A percentile compares a stretch with the other conserved stretches of the same genome.
Conservation (phyloP, 2,888 invertebrate genomes). For the Caenorhabditis sulstoni region DNA sequence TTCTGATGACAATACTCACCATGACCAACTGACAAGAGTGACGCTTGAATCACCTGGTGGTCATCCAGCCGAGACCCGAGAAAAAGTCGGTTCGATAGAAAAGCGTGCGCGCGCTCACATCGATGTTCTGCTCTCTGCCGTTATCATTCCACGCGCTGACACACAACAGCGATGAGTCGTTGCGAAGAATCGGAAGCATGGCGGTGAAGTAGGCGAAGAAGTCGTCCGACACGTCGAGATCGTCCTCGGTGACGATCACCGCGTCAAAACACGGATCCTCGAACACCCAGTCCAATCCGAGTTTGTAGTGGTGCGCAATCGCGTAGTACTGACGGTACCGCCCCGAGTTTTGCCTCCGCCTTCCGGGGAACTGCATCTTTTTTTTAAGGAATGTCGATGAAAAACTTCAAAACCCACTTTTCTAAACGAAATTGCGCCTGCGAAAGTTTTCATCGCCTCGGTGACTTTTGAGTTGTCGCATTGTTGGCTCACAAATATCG, state of each 20-base stretch:
- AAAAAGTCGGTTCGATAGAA: constrained; percentile 14
- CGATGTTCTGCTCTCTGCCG: constrained; percentile 1
- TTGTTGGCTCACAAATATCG: constrained; percentile 96
- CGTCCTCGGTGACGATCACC: constrained; percentile 5
- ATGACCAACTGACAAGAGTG: too few relatives aligned
- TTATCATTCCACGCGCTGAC: constrained; percentile 15
- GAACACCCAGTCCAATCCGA: constrained; percentile 9
- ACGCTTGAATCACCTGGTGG: background rate
- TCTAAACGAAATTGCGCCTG: constrained; percentile 81
- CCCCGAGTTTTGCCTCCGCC: too few relatives aligned
- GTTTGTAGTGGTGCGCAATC: constrained; percentile 3
- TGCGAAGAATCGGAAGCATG: constrained; percentile 1
- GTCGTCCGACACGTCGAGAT: constrained; percentile 5
- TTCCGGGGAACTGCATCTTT: background rate
- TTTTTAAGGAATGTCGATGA: background rate
- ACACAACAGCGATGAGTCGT: constrained; percentile 5
- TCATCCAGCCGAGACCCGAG: constrained; percentile 15
- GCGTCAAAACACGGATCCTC: background rate
- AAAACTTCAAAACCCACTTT: background rate
- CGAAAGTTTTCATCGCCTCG: constrained; percentile 88
- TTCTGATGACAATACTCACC: constrained; percentile 2
- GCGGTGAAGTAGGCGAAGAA: constrained; percentile 15
- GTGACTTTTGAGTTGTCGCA: constrained; percentile 92
- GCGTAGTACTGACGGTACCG: too few relatives aligned
- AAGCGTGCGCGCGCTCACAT: constrained; percentile 3